Base-by-base conservation (phyloP, 2,113 vertebrate species). In the Ctenodactylus gundi region DNA sequence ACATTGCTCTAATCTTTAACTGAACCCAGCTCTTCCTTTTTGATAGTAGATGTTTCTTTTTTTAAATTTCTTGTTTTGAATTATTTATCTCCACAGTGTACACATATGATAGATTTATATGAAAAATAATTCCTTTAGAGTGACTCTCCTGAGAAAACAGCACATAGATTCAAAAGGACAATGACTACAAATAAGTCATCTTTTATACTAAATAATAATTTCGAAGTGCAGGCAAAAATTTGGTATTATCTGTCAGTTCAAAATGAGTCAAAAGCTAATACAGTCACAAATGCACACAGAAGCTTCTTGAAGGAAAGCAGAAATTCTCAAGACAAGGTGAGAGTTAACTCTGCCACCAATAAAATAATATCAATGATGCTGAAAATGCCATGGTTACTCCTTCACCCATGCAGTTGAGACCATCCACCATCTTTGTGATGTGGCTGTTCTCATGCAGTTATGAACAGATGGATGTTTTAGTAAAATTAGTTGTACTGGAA, bases 1-100 rank as follows among this genome's bases (percentile, higher is more conserved):
- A 23, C 17, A 80, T 58, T 36, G 41, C 29, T 58, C 58, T 82
- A 41, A 92, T 67, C 1, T 29, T 76, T 34, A 80, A 49, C 53
- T 77, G 1, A 25, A 78, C 0, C 49, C 31, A 15, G 53, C 83
- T 89, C 23, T 90, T 87, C 82, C 15, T 90, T 86, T 60, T 34
- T 34, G 20, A 53, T 58, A 65, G 5, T 46, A 9, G 36, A 67
- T 72, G 3, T 65, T 1, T 77, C 31, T 68, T 64, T 85, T 64
- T 73, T 93, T 70, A 87, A n/a, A 76, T 76, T 83, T 49, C 20
- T 70, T 78, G 73, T 60, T 91, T 84, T 84, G n/a, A 88, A 80
- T 91, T 93, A 34, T 2, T 67, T 68, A 55, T 53, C 27, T 13
- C n/a, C 68, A 67, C 21, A 85, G 10, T 82, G 9, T 27, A 53